Evolutionary conservation across 1,140 invertebrate genomes (phyloP).

Genomic region (Zaprionus ornatus): DNA sequence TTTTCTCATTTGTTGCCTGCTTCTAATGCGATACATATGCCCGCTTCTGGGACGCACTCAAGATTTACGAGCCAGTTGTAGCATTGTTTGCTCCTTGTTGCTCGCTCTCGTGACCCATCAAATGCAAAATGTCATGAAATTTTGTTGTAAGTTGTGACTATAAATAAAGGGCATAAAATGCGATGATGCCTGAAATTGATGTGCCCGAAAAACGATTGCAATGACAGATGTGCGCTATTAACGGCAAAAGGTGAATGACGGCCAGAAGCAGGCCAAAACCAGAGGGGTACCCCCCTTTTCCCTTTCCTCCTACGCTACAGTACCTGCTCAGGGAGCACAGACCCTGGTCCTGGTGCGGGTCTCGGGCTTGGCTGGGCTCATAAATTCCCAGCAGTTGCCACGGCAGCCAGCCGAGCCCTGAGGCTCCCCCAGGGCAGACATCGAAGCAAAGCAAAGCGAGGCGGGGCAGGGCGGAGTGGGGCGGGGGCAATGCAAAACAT

Average conservation of each 20-base stretch:
- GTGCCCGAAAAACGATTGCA: slow-evolving; percentile 47
- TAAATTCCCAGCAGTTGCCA: slow-evolving; percentile 45
- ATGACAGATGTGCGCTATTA: slow-evolving; percentile 58
- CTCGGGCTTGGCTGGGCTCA: slow-evolving; percentile 9
- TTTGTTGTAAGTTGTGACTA: slow-evolving; percentile 37
- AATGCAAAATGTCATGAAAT: slow-evolving; percentile 10
- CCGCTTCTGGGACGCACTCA: neutral
- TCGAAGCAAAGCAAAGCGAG: neutral
- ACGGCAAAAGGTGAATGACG: slow-evolving; percentile 39
- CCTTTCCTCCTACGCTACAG: no score
- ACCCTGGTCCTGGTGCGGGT: neutral
- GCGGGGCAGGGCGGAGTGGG: no score
- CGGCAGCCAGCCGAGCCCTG: neutral
- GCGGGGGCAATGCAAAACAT: slow-evolving; percentile 45
- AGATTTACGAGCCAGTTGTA: neutral
- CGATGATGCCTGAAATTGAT: slow-evolving; percentile 48
- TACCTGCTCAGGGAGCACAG: neutral
- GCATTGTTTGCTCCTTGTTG: slow-evolving; percentile 1
- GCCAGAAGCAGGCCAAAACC: neutral
- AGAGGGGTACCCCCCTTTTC: no score
- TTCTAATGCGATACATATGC: neutral
- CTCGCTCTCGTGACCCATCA: slow-evolving; percentile 4
- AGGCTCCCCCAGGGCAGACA: slow-evolving; percentile 27
- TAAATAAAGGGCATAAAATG: slow-evolving; percentile 42
- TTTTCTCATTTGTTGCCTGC: neutral